Evolutionary conservation across 1,140 invertebrate species (phyloP).

Genomic region (Eumeta japonica): DNA sequence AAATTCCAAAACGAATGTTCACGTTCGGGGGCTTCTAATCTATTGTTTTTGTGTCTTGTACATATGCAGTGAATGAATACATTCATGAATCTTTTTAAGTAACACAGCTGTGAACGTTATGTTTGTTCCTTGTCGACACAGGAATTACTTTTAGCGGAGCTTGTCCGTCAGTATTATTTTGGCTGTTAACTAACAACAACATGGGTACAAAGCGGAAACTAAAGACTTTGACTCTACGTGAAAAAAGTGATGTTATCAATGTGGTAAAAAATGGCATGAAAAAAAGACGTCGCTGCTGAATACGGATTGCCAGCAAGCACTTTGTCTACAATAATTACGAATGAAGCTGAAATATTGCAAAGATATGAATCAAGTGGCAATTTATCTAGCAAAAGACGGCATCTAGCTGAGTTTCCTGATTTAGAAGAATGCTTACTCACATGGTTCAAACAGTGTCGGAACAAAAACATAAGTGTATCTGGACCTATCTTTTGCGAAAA

Average conservation of each 20-base stretch:
- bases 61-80: no score
- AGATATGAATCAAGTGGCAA: background rate
- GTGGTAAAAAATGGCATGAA: no score
- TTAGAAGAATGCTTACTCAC: slow-evolving; percentile 1
- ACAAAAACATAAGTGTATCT: no score
- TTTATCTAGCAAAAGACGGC: background rate
- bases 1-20: no score
- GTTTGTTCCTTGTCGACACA: no score
- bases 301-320: slow-evolving; percentile 1
- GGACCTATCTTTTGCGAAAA: slow-evolving; percentile 30
- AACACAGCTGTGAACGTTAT: no score
- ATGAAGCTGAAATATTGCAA: slow-evolving; percentile 1
- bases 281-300: background rate
- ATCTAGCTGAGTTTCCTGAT: slow-evolving; percentile 1
- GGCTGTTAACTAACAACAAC: no score
- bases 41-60: no score
- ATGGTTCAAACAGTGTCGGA: slow-evolving; percentile 28
- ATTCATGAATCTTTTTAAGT: no score
- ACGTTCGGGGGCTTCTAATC: no score
- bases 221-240: background rate
- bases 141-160: no score
- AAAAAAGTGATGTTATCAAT: background rate
- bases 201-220: background rate
- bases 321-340: slow-evolving; percentile 1
- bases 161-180: no score